A percentile compares a stretch with the other conserved stretches of the same genome.
Conservation (phyloP, 2,888 invertebrate species). For the Sussaba pulchella region DNA sequence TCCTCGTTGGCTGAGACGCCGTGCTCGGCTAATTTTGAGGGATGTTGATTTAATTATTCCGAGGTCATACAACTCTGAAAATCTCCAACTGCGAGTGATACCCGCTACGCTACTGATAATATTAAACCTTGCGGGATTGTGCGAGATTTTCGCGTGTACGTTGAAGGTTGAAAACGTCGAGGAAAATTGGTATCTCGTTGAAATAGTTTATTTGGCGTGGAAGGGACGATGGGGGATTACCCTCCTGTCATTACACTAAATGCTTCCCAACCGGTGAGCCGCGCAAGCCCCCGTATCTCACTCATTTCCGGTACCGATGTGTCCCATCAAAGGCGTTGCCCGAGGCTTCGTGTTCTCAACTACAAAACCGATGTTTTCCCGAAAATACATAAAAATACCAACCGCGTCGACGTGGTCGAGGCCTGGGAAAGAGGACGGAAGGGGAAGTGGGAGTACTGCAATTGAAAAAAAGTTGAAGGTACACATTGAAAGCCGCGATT, state of each 20-base stretch:
- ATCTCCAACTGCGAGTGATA: slow-evolving; percentile 15
- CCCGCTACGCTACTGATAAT: slow-evolving; percentile 19
- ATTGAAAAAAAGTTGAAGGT: background rate
- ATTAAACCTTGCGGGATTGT: slow-evolving; percentile 57
- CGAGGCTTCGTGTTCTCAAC: no score
- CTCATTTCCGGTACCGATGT: background rate
- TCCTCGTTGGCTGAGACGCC: slow-evolving; percentile 16
- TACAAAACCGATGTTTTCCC: no score
- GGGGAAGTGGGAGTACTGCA: background rate
- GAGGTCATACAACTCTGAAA: slow-evolving; percentile 48
- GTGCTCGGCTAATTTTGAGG: slow-evolving; percentile 52
- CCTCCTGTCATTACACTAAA: slow-evolving; percentile 28
- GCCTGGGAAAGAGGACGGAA: no score
- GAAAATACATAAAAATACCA: no score
- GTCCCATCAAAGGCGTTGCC: background rate
- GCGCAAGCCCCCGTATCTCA: background rate
- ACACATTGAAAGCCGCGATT: slow-evolving; percentile 43
- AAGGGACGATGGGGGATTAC: background rate
- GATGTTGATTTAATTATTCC: slow-evolving; percentile 64
- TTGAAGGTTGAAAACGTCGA: slow-evolving; percentile 8
- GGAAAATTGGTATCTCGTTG: slow-evolving; percentile 43
- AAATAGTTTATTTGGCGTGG: background rate
- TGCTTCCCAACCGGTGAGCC: slow-evolving; percentile 20
- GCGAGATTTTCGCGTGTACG: background rate
- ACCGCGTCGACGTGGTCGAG: no score